Conservation (phyloP, 1,140 invertebrate species). For the Eueides isabella region DNA sequence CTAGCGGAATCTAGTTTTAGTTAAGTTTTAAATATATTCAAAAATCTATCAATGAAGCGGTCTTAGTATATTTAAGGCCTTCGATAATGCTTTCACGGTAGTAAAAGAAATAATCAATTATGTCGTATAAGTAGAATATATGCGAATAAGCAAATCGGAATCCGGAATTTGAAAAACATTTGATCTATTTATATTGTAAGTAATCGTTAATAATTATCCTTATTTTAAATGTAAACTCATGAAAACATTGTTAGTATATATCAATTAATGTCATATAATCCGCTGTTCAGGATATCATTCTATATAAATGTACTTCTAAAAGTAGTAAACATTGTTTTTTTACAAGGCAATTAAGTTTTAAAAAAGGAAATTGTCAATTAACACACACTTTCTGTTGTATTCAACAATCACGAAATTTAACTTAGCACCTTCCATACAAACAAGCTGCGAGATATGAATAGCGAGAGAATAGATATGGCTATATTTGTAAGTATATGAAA, state of each 20-base stretch:
- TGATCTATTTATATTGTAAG: slow-evolving; percentile 26
- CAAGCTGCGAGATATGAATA: slow-evolving; percentile 16
- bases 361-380: slow-evolving; percentile 65
- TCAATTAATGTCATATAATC: not conserved
- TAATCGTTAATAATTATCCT: slow-evolving; percentile 18
- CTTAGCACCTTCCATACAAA: slow-evolving; percentile 62
- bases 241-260: not conserved
- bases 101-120: slow-evolving; percentile 28
- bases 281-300: not conserved
- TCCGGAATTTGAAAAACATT: slow-evolving; percentile 32
- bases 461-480: slow-evolving; percentile 1
- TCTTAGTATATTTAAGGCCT: slow-evolving; percentile 29
- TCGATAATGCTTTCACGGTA: slow-evolving; percentile 28
- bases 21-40: not conserved
- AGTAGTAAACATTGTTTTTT: slow-evolving; percentile 32
- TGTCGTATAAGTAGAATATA: slow-evolving; percentile 24
- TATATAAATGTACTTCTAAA: not conserved
- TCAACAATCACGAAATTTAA: slow-evolving; percentile 65
- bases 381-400: slow-evolving; percentile 63
- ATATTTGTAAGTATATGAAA: slow-evolving; percentile 8
- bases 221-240: slow-evolving; percentile 8
- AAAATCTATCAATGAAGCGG: slow-evolving; percentile 20
- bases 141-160: slow-evolving; percentile 28
- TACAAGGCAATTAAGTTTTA: slow-evolving; percentile 40
- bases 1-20: not conserved